These are phyloP conservation scores for Cheilosia vulpina DNA, from an alignment of 2,888 invertebrate species.

Conservation along the genomic window DNA sequence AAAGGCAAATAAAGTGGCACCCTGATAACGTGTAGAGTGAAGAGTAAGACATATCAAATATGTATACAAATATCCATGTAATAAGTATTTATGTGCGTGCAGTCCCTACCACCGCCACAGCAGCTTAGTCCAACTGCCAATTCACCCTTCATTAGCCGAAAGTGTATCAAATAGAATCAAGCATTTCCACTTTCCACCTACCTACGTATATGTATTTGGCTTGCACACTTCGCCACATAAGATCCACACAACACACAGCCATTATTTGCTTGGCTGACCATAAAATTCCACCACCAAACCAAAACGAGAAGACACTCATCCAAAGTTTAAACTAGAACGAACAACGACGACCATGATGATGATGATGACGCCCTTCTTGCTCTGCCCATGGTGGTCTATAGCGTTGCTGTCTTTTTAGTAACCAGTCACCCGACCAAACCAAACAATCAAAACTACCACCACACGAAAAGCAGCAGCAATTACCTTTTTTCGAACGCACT, in stretches of 20 bases:
- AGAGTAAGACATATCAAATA: neutral
- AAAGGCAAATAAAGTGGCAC: neutral
- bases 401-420: conserved; percentile 33
- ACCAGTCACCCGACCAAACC: conserved; percentile 33
- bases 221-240: conserved; percentile 18
- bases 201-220: conserved; percentile 1
- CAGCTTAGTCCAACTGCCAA: neutral
- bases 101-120: neutral
- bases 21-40: neutral
- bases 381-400: conserved; percentile 26
- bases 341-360: conserved; percentile 22
- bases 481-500: conserved; percentile 53
- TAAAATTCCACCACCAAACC: conserved; percentile 70
- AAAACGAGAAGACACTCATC: conserved; percentile 43
- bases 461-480: conserved; percentile 44
- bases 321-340: conserved; percentile 55
- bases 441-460: conserved; percentile 59
- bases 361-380: conserved; percentile 12
- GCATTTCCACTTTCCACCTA: conserved; percentile 33
- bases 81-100: no score
- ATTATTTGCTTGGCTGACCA: conserved; percentile 65
- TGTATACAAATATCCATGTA: neutral
- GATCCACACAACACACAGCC: conserved; percentile 49
- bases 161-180: conserved; percentile 46
- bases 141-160: conserved; percentile 20